Evolutionary conservation across 2,888 invertebrate genomes (phyloP), one percentile per base, ranked within the genome.

Genomic region (Limnephilus marmoratus): DNA sequence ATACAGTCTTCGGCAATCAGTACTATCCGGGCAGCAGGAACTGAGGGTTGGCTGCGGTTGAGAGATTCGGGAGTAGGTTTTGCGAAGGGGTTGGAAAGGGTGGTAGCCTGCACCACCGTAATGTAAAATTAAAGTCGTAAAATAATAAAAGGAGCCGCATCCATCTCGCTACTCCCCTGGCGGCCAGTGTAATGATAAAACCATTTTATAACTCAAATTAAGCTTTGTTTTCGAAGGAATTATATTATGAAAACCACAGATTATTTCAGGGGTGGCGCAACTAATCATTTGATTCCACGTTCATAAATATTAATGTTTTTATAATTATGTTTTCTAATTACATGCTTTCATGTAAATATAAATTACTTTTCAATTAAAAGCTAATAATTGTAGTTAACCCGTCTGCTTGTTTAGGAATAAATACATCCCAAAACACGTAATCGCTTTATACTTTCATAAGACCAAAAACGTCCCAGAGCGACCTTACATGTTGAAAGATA

Each of bases 41-140:
- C 53, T 68, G 18, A 15, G 87, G 86, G 91, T 81, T 53, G 92
- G 92, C 18, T 88, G 90, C 81, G 91, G 91, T 90, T 49, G 92
- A 89, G 91, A 82, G 82, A 85, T 82, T 91, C 18, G 89, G 89
- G 80, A 88, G 53, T 80, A 41, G 45, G 90, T 81, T 85, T 34
- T 24, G 49, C 83, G 90, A 89, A 81, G 49, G 92, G 87, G 88
- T 85, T 85, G 89, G 80, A 83, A 11, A 90, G 18, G 89, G 91
- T 68, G 83, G 45, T 31, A 31, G 91, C 81, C 34, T 91, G 92
- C 90, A 90, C 80, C 90, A 90, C 80, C 90, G 92, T 93, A 93
- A 93, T 93, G 93, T 92, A 93, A 93, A 93, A 93, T 93, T 93
- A 93, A 93, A 93, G 93, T 93, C 93, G 93, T 93, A 93, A 93